Evolutionary conservation across 2,888 invertebrate species (phyloP).

Genomic region (Leptopilina myrica): DNA sequence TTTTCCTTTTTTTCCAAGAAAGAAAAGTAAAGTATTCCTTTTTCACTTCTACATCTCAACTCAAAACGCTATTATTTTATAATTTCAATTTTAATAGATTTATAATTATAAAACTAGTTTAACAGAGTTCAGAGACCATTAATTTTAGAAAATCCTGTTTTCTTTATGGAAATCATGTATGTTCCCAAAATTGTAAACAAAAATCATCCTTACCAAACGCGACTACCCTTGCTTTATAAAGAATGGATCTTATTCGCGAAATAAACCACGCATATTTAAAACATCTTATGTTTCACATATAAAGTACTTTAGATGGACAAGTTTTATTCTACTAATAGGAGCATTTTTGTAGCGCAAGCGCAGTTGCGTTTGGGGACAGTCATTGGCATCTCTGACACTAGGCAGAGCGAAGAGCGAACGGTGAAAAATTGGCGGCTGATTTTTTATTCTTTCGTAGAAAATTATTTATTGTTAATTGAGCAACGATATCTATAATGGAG

Average conservation of each 20-base stretch:
- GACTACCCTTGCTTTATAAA: too few species aligned
- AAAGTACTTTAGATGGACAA: too few species aligned
- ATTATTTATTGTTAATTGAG: conserved; percentile 29
- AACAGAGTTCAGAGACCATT: neutral
- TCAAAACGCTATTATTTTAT: conserved; percentile 17
- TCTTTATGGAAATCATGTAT: neutral
- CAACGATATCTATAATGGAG: conserved; percentile 77
- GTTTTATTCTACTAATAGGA: too few species aligned
- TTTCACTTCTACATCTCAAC: conserved; percentile 7
- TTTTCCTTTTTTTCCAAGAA: neutral
- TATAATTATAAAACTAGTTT: neutral
- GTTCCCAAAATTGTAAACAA: neutral
- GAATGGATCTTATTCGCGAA: too few species aligned
- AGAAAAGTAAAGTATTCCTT: neutral
- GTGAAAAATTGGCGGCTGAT: too few species aligned
- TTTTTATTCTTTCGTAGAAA: neutral
- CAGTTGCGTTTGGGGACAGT: too few species aligned
- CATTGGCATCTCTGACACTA: too few species aligned
- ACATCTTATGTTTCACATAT: too few species aligned
- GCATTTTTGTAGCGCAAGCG: too few species aligned
- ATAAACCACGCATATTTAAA: too few species aligned
- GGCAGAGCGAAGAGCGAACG: too few species aligned
- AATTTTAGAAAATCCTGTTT: neutral
- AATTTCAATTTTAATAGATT: conserved; percentile 12
- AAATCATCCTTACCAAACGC: too few species aligned